Base-by-base conservation (phyloP, 2,113 vertebrate genomes). In the Cercocebus atys region DNA sequence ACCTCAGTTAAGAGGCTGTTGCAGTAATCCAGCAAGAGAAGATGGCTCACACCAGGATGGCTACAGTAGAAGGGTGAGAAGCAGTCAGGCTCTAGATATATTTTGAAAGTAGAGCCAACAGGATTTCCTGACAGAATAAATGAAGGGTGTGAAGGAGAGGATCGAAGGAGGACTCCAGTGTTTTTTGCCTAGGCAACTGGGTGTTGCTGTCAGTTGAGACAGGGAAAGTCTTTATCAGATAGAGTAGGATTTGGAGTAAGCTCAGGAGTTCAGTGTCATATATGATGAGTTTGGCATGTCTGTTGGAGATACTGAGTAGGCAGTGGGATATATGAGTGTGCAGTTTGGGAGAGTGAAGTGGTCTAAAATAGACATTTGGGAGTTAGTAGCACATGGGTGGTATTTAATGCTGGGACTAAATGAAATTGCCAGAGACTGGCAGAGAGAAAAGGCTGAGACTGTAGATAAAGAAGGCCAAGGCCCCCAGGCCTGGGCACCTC, bases 91-190 rank as follows among this genome's bases (percentile, higher is more conserved):
- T 61, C 55, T 86, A 55, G n/a, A 57, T 78, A 14, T 64, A 23
- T 75, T 88, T 88, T 91, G 38, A 68, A 91, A 96, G 43, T 75
- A 93, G 11, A 79, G 70, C 38, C 35, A 81, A 61, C 14, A 84
- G 38, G 40, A 76, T 64, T 93, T 96, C 55, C 86, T 93, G 68
- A 93, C 40, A 95, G 52, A 93, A 52, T 92, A 50, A 84, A 90
- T 57, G 43, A 72, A 23, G 23, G 5, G 8, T 23, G 6, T 57
- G 25, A 38, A 6, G 38, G 52, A 84, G 64, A 78, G 47, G 75
- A 73, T 64, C 47, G 12, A 50, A 79, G 38, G 73, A 86, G 70
- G 76, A 86, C 52, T 55, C 43, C 13, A 11, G 40, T 13, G 68
- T 22, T 81, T 50, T 90, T 91, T 86, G 70, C 61, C 61, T 91